Evolutionary conservation across 2,113 vertebrate species (phyloP).

Genomic region (Pantherophis guttatus): DNA sequence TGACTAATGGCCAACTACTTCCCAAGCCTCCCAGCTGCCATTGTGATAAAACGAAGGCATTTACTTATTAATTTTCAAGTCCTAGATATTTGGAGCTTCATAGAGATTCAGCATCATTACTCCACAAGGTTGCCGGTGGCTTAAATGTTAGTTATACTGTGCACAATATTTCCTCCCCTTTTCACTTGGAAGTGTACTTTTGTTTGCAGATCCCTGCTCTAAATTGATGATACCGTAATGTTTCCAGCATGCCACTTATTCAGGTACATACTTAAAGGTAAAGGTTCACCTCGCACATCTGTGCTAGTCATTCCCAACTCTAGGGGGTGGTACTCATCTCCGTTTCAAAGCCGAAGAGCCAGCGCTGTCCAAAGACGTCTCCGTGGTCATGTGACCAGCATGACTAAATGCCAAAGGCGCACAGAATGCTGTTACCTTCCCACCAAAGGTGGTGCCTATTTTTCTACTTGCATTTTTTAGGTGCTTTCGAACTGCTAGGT

Average conservation of each 20-base stretch:
- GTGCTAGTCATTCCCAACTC: too few species aligned
- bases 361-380: too few species aligned
- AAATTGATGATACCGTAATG: slow-evolving; percentile 16
- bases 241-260: neutral
- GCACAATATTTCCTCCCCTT: neutral
- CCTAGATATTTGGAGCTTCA: slow-evolving; percentile 64
- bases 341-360: too few species aligned
- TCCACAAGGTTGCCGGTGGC: slow-evolving; percentile 38
- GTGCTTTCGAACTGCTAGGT: too few species aligned
- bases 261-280: neutral
- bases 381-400: too few species aligned
- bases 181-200: neutral
- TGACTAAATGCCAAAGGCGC: too few species aligned
- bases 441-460: too few species aligned
- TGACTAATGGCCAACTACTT: slow-evolving; percentile 71
- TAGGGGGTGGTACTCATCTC: too few species aligned
- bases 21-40: slow-evolving; percentile 72
- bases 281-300: too few species aligned
- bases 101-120: slow-evolving; percentile 52
- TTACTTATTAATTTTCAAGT: slow-evolving; percentile 76
- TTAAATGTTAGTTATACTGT: neutral
- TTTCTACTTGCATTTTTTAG: too few species aligned
- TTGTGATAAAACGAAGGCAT: slow-evolving; percentile 71
- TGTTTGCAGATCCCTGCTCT: slow-evolving; percentile 10
- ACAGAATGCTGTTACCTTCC: too few species aligned